Conservation (phyloP, 2,797 vertebrate species). For the Hephaestus fuliginosus region DNA sequence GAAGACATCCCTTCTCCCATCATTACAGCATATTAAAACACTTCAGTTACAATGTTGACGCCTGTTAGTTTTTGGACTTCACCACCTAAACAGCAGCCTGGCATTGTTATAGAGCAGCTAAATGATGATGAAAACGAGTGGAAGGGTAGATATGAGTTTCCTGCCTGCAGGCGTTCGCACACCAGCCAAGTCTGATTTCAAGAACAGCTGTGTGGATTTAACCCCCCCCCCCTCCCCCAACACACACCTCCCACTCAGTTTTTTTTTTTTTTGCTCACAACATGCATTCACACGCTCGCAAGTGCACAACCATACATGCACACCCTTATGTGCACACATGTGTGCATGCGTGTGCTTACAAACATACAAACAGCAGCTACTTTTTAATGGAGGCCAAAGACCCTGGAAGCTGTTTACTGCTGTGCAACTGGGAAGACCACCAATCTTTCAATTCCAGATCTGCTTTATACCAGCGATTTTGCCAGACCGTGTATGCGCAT, state of each 20-base stretch:
- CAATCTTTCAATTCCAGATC: conserved; percentile 51
- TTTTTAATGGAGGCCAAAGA: conserved; percentile 55
- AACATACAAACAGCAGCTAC: conserved; percentile 9
- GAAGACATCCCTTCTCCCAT: conserved; percentile 46
- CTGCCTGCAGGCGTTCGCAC: conserved; percentile 64
- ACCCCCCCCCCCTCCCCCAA: conserved; percentile 25
- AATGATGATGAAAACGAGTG: conserved; percentile 75
- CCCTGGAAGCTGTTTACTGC: conserved; percentile 54
- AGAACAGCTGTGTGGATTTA: conserved; percentile 79
- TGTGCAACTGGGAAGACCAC: conserved; percentile 41
- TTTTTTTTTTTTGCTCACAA: conserved; percentile 16
- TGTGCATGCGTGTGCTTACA: not conserved
- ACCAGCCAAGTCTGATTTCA: conserved; percentile 72
- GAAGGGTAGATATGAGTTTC: conserved; percentile 62
- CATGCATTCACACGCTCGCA: conserved; percentile 7
- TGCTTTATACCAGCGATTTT: conserved; percentile 35
- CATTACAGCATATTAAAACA: conserved; percentile 67
- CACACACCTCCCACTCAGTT: no score
- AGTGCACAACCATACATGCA: conserved; percentile 17
- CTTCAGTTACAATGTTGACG: conserved; percentile 55
- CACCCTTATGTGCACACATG: not conserved
- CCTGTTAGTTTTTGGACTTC: conserved; percentile 63
- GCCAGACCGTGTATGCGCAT: conserved; percentile 20
- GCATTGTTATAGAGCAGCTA: conserved; percentile 63
- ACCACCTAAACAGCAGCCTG: conserved; percentile 59